Conservation (phyloP, 2,888 invertebrate species). For the Harmothoe impar region DNA sequence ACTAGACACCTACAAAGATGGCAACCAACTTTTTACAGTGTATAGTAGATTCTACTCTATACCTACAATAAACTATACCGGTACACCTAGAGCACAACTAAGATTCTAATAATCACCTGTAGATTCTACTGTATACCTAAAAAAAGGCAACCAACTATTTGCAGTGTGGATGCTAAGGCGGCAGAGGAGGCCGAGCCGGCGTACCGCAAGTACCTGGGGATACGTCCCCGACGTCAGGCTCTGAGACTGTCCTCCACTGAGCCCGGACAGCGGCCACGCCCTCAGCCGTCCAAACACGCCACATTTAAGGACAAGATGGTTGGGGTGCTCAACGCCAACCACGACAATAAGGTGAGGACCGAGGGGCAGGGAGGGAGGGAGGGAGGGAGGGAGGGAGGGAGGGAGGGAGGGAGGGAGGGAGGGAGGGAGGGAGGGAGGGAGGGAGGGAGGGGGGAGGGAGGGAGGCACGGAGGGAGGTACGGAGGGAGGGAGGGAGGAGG, state of each 20-base stretch:
- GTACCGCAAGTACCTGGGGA: neutral
- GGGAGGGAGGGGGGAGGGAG: no score
- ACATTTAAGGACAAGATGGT: neutral
- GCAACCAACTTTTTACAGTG: no score
- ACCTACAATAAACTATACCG: no score
- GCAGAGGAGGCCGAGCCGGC: neutral
- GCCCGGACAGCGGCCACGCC: neutral
- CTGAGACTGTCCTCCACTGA: neutral
- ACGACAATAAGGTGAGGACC: slow-evolving; percentile 8
- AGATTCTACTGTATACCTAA: no score
- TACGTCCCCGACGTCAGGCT: neutral
- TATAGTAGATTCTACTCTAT: no score
- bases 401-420: neutral
- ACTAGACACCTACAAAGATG: no score
- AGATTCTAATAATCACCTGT: no score
- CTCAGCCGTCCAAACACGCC: neutral
- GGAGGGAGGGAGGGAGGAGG: no score
- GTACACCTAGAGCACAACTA: no score
- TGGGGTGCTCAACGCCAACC: neutral
- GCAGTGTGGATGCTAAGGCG: no score
- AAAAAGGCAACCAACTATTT: no score
- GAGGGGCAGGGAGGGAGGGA: neutral
- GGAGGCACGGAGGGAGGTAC: no score
- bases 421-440: neutral
- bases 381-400: neutral